Evolutionary conservation across 2,113 vertebrate genomes (phyloP), one percentile per base, ranked within the genome.

Genomic region (Lophius piscatorius): DNA sequence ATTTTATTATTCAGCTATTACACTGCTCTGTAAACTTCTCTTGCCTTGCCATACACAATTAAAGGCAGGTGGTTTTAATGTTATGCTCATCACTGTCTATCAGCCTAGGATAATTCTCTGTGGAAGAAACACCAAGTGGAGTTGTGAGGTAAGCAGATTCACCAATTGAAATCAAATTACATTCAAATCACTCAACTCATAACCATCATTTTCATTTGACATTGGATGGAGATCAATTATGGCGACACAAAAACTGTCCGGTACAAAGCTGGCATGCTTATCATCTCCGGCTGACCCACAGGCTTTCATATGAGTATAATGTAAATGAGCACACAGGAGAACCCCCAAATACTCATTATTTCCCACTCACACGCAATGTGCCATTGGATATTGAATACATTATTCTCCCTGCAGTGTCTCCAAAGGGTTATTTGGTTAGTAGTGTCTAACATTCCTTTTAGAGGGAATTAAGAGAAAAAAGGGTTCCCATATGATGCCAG

Each of bases 331-430:
- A 39, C 46, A 71, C 29, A 46, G 57, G 42, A 71, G 45, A 76
- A 79, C 33, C 46, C 40, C 45, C 48, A 82, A 85, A 79, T 31
- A 55, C 71, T 83, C 81, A 82, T 79, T 86, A 88, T 78, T 69
- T 73, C 67, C 67, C 55, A 82, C 68, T 79, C 63, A 70, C 67
- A 40, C 70, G 23, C 56, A 63, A 69, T 67, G 61, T 80, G 77
- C 71, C 70, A 75, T 49, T 76, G 64, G 63, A 80, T 80, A 81
- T 71, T 68, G 64, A 76, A 65, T 77, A 63, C 60, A 83, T 84
- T 76, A 83, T 69, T 85, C 70, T 76, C 72, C 49, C 82, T 24
- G 49, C 74, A 76, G 67, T 76, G 60, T 70, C 46, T 74, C 71
- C 42, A 44, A 72, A 80, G 81, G 71, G 82, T 85, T 85, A 82